Conservation (phyloP, 2,113 vertebrate species). For the Gymnarchus niloticus region DNA sequence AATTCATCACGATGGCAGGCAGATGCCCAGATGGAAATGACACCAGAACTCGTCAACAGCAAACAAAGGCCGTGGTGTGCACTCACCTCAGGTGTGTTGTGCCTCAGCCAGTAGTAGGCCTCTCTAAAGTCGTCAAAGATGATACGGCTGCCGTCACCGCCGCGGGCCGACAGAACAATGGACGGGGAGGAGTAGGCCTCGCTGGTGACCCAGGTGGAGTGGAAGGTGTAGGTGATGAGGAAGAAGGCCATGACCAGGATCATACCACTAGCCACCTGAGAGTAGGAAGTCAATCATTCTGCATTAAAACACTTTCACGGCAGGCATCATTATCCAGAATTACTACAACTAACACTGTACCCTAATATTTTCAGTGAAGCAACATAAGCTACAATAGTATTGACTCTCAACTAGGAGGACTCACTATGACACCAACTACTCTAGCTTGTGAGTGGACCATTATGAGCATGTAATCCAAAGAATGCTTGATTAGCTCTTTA, state of each 20-base stretch:
- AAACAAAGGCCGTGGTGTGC: too few species aligned
- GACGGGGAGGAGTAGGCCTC: constrained; percentile 97
- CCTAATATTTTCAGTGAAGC: too few species aligned
- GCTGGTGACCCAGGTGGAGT: constrained; percentile 99
- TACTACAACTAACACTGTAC: neutral
- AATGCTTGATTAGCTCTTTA: neutral
- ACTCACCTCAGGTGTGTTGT: constrained; percentile 93
- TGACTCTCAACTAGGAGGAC: neutral
- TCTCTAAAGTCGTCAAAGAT: constrained; percentile 98
- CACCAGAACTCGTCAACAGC: neutral
- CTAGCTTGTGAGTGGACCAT: too few species aligned
- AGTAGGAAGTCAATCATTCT: neutral
- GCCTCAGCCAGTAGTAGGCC: constrained; percentile 96
- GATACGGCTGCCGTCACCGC: constrained; percentile 90
- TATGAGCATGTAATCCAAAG: too few species aligned
- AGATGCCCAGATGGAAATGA: neutral
- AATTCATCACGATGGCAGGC: neutral
- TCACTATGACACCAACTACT: neutral
- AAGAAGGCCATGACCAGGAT: constrained; percentile 98
- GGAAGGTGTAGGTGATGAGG: constrained; percentile 96
- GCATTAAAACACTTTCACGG: neutral
- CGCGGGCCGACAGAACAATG: constrained; percentile 89
- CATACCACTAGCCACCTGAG: constrained; percentile 96
- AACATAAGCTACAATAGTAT: neutral
- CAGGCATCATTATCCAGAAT: neutral